A percentile compares a stretch with the other conserved stretches of the same genome.
These are phyloP conservation scores for Adrianichthys oophorus DNA, from an alignment of 2,797 vertebrate genomes.

Conservation along the genomic window DNA sequence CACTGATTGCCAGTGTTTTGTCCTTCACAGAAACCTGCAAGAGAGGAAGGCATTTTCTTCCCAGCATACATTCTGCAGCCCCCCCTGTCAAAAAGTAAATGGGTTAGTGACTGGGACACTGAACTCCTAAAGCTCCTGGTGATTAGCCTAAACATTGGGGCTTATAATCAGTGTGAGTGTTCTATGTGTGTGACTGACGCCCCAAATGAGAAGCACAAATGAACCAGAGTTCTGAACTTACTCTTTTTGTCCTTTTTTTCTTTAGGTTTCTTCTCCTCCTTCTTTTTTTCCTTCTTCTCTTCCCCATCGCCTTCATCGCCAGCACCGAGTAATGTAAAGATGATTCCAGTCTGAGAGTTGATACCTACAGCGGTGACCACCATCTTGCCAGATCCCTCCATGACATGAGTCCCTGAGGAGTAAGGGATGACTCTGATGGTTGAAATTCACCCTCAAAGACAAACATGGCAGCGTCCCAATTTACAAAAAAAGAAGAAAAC, in stretches of 20 bases:
- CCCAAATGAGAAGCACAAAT: neutral
- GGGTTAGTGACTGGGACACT: neutral
- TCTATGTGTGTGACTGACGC: neutral
- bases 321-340: conserved; percentile 92
- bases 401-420: conserved; percentile 91
- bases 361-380: conserved; percentile 94
- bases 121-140: neutral
- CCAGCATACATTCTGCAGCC: neutral
- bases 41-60: neutral
- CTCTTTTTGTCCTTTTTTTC: conserved; percentile 78
- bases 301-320: conserved; percentile 81
- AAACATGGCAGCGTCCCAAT: too few species aligned
- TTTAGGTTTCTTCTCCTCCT: conserved; percentile 80
- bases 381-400: conserved; percentile 96
- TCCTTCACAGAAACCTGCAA: neutral
- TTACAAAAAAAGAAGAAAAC: too few species aligned
- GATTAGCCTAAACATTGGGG: neutral
- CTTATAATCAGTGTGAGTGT: neutral
- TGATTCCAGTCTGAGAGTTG: conserved; percentile 97
- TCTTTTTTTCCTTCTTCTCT: conserved; percentile 84
- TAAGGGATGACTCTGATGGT: neutral
- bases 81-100: neutral
- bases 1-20: too few species aligned
- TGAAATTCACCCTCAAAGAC: too few species aligned
- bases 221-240: conserved; percentile 32